A percentile compares a stretch with the other conserved stretches of the same genome.
phyloP scores from a whole-genome alignment of 2,113 vertebrate genomes.

The Notothenia rossii region DNA sequence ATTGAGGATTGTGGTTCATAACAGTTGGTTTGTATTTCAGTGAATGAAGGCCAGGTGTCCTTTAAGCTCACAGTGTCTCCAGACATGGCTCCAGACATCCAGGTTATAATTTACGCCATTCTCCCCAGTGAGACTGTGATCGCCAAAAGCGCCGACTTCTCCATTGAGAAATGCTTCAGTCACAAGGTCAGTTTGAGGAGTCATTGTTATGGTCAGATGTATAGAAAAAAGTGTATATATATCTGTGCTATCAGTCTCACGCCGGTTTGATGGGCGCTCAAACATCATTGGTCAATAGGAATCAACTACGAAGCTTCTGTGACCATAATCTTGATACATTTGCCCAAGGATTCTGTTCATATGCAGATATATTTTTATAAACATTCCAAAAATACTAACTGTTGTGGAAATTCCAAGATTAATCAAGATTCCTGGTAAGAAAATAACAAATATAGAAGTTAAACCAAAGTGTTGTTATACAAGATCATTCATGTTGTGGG shows the following conservation, averaged over 20 bases:
- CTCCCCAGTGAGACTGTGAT: constrained; percentile 85
- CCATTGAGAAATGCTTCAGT: constrained; percentile 86
- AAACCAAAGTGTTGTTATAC: no score
- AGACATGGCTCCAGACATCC: constrained; percentile 77
- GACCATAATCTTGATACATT: no score
- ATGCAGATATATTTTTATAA: no score
- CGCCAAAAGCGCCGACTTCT: constrained; percentile 82
- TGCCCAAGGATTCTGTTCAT: no score
- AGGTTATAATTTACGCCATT: constrained; percentile 84
- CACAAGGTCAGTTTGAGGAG: constrained; percentile 84
- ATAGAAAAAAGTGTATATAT: background rate
- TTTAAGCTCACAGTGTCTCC: constrained; percentile 78
- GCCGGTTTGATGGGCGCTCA: no score
- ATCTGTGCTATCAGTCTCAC: no score
- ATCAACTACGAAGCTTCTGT: no score
- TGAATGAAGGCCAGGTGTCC: constrained; percentile 74
- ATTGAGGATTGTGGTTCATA: background rate
- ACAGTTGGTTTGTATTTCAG: constrained; percentile 56
- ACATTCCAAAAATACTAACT: no score
- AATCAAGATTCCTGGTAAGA: no score
- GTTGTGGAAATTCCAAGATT: no score
- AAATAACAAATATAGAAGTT: no score
- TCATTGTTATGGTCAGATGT: background rate
- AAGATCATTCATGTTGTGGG: background rate
- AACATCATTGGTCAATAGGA: no score